Conservation (phyloP, 2,797 vertebrate genomes). For the Sebastes ruberrimus region DNA sequence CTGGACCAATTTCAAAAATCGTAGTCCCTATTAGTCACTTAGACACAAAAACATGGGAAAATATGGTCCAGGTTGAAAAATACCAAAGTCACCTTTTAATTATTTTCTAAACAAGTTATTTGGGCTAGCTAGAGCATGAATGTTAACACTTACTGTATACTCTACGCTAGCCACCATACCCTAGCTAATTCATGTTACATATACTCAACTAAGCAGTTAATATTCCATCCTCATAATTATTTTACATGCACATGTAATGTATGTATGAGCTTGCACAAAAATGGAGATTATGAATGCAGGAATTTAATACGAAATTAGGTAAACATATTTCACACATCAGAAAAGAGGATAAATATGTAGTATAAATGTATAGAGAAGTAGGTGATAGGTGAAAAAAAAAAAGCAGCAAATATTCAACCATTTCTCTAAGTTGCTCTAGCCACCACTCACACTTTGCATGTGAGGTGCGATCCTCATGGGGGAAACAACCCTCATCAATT, state of each 20-base stretch:
- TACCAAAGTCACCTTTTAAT: background rate
- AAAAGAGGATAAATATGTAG: background rate
- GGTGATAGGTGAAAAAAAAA: background rate
- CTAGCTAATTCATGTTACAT: background rate
- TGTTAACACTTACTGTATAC: background rate
- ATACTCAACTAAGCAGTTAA: background rate
- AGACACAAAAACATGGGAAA: no score
- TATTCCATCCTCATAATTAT: background rate
- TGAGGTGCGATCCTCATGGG: constrained; percentile 2
- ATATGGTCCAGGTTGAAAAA: no score
- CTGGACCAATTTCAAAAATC: no score
- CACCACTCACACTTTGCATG: background rate
- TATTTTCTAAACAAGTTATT: background rate
- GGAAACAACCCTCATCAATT: constrained; percentile 18
- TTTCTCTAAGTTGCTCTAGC: background rate
- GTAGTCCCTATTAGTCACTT: no score
- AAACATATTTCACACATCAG: background rate
- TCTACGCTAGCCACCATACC: background rate
- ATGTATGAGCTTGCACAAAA: background rate
- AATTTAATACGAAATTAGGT: background rate
- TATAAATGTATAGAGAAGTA: background rate
- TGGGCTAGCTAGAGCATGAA: background rate
- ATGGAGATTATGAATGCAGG: background rate
- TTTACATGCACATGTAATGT: background rate
- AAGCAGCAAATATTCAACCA: background rate